These are phyloP conservation scores for Nephila pilipes DNA, from an alignment of 1,140 invertebrate genomes.

Conservation along the genomic window DNA sequence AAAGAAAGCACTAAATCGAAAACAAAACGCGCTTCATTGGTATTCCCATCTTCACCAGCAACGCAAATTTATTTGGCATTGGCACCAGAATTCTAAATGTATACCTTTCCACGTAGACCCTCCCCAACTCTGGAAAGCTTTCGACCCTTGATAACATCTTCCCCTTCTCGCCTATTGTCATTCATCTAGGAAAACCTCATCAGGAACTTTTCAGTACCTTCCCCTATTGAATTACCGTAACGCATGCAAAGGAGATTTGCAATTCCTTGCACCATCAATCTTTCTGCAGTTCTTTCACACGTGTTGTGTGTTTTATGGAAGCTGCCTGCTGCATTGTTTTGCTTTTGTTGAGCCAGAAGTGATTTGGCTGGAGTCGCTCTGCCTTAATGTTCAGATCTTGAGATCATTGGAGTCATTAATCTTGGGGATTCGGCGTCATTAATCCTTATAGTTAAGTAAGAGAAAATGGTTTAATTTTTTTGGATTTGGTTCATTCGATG, in stretches of 20 bases:
- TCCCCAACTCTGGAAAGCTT: neutral
- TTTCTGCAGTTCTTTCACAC: neutral
- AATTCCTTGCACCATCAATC: conserved; percentile 57
- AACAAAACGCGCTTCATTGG: conserved; percentile 15
- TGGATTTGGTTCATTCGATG: too few relatives aligned
- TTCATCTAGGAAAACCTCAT: conserved; percentile 48
- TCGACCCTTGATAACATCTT: neutral
- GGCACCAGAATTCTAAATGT: conserved; percentile 54
- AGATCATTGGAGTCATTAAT: neutral
- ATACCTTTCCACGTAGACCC: conserved; percentile 12
- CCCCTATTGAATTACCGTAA: conserved; percentile 64
- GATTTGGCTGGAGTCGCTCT: conserved; percentile 4
- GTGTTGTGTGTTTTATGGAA: conserved; percentile 14
- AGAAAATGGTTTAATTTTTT: neutral
- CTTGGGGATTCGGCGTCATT: neutral
- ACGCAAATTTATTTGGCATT: conserved; percentile 54
- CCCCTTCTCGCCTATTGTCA: conserved; percentile 3
- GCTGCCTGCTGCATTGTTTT: neutral
- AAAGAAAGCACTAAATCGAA: conserved; percentile 31
- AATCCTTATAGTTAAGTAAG: neutral
- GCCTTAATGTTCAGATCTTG: conserved; percentile 5
- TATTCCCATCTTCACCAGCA: conserved; percentile 10
- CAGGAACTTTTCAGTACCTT: conserved; percentile 27
- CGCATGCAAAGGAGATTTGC: conserved; percentile 63
- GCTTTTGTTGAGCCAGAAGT: neutral